Evolutionary conservation across 2,113 vertebrate species (phyloP).

Genomic region (Apistogramma diplotaenia): DNA sequence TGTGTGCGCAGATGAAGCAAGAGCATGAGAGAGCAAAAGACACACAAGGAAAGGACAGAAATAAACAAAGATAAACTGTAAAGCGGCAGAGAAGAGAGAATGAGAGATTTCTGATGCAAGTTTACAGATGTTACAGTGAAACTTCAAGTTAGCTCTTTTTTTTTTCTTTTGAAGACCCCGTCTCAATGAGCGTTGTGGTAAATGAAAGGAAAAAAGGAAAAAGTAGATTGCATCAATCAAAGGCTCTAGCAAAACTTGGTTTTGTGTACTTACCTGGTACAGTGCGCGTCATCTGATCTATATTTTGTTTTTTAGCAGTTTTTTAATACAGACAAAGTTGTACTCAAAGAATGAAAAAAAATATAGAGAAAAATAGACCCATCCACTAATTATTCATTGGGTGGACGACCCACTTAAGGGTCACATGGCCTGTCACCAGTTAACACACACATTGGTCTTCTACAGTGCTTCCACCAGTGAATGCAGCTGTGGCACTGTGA

Average conservation of each 20-base stretch:
- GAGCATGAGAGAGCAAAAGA: background rate
- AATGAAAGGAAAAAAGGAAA: background rate
- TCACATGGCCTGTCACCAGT: too few species aligned
- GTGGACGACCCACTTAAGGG: too few species aligned
- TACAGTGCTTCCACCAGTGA: too few species aligned
- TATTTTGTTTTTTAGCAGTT: background rate
- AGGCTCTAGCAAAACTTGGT: background rate
- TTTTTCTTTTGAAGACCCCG: background rate
- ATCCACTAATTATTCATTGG: too few species aligned
- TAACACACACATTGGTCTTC: too few species aligned
- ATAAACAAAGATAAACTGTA: constrained; percentile 4
- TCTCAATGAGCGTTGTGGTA: background rate
- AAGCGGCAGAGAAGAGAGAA: background rate
- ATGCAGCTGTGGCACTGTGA: too few species aligned
- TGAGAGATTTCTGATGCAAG: background rate
- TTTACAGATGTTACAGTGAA: background rate
- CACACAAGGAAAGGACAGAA: constrained; percentile 2
- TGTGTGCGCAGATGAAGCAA: constrained; percentile 13
- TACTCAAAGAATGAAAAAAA: too few species aligned
- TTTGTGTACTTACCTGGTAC: background rate
- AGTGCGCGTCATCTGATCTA: background rate
- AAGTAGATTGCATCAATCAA: background rate
- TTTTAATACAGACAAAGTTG: too few species aligned
- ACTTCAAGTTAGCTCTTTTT: background rate
- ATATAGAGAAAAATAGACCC: too few species aligned